phyloP scores from a whole-genome alignment of 2,888 invertebrate species.

The Pelosia muscerda region DNA sequence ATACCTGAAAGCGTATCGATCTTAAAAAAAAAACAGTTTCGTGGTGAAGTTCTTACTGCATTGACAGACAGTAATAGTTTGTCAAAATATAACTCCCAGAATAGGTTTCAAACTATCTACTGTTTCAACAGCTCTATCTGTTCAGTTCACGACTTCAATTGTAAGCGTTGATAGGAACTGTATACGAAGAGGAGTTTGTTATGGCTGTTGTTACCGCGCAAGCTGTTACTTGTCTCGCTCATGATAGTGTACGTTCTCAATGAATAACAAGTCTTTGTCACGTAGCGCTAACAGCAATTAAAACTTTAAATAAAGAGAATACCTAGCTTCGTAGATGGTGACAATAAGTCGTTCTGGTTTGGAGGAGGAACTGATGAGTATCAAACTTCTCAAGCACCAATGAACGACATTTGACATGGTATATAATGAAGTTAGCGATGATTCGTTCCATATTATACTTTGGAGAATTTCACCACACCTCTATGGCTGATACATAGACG shows the following conservation, averaged over 20 bases:
- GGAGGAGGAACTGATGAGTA: background rate
- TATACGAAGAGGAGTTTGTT: background rate
- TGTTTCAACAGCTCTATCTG: background rate
- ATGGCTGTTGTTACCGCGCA: background rate
- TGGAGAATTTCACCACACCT: too few species aligned
- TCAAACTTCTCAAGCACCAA: too few species aligned
- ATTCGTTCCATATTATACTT: background rate
- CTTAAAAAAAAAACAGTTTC: background rate
- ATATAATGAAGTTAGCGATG: background rate
- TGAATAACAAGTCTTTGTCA: background rate
- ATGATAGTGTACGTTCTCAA: background rate
- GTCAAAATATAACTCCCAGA: background rate
- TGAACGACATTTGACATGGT: background rate
- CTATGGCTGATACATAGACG: too few species aligned
- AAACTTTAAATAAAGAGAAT: constrained; percentile 2
- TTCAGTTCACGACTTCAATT: background rate
- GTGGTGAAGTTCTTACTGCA: background rate
- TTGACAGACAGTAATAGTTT: background rate
- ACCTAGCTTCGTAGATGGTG: background rate
- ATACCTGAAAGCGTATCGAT: background rate
- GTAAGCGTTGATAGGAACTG: background rate
- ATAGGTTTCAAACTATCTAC: background rate
- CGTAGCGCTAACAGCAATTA: constrained; percentile 22
- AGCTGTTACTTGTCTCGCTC: background rate
- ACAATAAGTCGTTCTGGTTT: background rate